phyloP scores from a whole-genome alignment of 2,113 vertebrate genomes.

The Lagenorhynchus albirostris region DNA sequence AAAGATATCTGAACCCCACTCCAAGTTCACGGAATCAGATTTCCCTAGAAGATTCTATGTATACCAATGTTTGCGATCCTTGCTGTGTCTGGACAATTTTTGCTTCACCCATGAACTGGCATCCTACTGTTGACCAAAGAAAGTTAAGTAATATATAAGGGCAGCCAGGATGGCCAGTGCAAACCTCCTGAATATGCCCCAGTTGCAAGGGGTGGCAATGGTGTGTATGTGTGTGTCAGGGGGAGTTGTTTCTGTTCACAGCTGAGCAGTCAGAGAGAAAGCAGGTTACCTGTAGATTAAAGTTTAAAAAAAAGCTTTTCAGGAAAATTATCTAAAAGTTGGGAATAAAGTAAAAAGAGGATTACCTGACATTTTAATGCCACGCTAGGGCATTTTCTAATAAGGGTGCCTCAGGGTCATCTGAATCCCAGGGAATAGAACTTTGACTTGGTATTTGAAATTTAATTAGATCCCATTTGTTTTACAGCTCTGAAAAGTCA shows the following conservation, averaged over 20 bases:
- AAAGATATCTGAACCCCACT: background rate
- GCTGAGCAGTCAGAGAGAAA: background rate
- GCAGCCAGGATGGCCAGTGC: background rate
- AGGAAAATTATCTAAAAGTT: background rate
- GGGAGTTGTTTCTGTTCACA: background rate
- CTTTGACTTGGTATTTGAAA: background rate
- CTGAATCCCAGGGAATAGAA: background rate
- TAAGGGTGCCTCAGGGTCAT: background rate
- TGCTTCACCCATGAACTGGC: background rate
- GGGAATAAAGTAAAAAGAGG: background rate
- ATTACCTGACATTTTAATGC: constrained; percentile 3
- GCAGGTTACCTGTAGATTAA: background rate
- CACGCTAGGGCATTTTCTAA: background rate
- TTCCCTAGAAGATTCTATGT: background rate
- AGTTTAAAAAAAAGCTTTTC: background rate
- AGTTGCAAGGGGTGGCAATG: background rate
- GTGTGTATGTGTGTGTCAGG: background rate
- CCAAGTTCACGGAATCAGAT: background rate
- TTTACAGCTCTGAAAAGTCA: constrained; percentile 18
- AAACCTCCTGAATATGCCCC: background rate
- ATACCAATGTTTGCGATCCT: background rate
- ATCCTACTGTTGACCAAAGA: background rate
- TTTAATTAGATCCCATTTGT: background rate
- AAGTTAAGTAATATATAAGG: background rate
- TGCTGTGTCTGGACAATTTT: background rate